Evolutionary conservation across 2,888 invertebrate genomes (phyloP), one percentile per base, ranked within the genome.

Genomic region (Tortricodes alternella): DNA sequence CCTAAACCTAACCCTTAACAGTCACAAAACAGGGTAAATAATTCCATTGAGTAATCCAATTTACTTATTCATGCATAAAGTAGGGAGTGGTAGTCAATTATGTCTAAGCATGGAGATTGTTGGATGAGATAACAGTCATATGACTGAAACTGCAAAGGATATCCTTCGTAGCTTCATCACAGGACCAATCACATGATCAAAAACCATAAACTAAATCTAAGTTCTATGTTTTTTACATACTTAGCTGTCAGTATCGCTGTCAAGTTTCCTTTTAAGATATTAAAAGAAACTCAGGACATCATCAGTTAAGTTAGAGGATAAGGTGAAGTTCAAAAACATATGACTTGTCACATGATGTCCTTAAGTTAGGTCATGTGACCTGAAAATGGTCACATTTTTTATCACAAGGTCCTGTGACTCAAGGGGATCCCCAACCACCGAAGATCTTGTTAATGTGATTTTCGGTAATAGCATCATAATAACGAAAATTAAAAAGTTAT

Each of bases 301-400:
- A 3, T 4, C 9, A 27, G 3, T 37, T 38, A 38, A 38, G 15
- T 41, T 32, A 34, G 7, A 34, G 32, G 48, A 16, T 43, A 11
- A 35, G 16, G 43, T 41, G 27, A 48, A 43, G 46, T 21, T 18
- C 9, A 18, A 34, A 41, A 43, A 50, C 44, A 35, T 38, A 56
- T 50, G 49, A 50, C 50, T 27, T 29, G 46, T 58, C 58, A 58
- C 58, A 58, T 58, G 58, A 58, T 49, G 48, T 44, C 53, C 53
- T 53, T 41, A 64, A 70, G 66, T 60, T 67, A 57, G 59, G 71
- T 85, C 87, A 85, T 83, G 83, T 86, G 85, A 84, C 73, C 18
- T 44, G 24, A 43, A 23, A 23, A 43, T 52, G 27, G 48, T 48
- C 58, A 57, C 35, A 44, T 9, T 46, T 32, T 18, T 27, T 8